Evolutionary conservation across 2,888 invertebrate genomes (phyloP).

Genomic region (Hirtodrosophila confusa): DNA sequence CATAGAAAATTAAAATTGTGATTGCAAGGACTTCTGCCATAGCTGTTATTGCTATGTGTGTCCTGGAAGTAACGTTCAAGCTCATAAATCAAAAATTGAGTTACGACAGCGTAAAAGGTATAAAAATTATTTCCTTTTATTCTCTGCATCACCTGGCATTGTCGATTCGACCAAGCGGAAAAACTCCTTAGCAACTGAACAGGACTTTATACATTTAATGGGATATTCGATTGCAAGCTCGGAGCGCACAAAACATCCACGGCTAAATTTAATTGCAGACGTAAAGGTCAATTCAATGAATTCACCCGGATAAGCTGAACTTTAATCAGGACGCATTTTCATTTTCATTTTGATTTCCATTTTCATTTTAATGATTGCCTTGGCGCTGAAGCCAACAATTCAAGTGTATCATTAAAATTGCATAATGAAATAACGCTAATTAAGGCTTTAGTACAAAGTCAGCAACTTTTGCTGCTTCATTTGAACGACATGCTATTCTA

Average conservation of each 20-base stretch:
- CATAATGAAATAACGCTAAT: too few relatives aligned
- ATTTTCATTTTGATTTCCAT: neutral
- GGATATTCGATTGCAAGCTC: neutral
- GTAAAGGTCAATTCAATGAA: conserved; percentile 20
- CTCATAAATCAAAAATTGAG: conserved; percentile 48
- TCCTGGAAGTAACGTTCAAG: conserved; percentile 7
- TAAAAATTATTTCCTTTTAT: conserved; percentile 7
- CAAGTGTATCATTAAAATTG: too few relatives aligned
- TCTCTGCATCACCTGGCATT: conserved; percentile 8
- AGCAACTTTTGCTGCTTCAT: too few relatives aligned
- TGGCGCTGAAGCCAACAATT: too few relatives aligned
- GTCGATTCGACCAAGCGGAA: conserved; percentile 2
- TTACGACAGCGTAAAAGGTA: conserved; percentile 13
- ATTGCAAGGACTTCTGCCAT: conserved; percentile 9
- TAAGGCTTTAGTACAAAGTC: too few relatives aligned
- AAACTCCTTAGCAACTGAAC: conserved; percentile 31
- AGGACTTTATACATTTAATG: neutral
- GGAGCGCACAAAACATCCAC: neutral
- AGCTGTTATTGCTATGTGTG: conserved; percentile 6
- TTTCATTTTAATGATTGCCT: too few relatives aligned
- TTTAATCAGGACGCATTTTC: conserved; percentile 5
- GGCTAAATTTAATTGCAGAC: conserved; percentile 19
- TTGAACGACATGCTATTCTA: too few relatives aligned
- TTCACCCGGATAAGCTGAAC: conserved; percentile 9
- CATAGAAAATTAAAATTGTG: conserved; percentile 11